phyloP scores from a whole-genome alignment of 2,888 invertebrate genomes.

The Drosophila mettleri region DNA sequence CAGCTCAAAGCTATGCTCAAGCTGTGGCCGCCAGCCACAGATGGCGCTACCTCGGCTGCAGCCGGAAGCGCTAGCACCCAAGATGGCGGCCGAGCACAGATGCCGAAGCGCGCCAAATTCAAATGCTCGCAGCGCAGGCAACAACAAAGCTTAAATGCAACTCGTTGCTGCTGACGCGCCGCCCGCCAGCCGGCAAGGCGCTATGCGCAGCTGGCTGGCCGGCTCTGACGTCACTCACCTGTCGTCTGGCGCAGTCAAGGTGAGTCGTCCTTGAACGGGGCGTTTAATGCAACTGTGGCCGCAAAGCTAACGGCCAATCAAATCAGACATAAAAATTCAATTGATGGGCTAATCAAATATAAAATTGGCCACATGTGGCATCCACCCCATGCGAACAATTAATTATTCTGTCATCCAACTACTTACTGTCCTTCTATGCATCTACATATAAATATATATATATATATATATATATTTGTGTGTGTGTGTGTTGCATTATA shows the following conservation, averaged over 20 bases:
- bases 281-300: neutral
- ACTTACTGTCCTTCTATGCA: neutral
- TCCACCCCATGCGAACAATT: neutral
- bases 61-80: slow-evolving; percentile 18
- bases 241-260: slow-evolving; percentile 15
- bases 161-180: slow-evolving; percentile 4
- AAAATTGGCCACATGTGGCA: slow-evolving; percentile 1
- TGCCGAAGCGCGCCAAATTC: slow-evolving; percentile 33
- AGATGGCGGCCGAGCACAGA: slow-evolving; percentile 32
- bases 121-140: neutral
- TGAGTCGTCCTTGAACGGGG: slow-evolving; percentile 6
- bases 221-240: slow-evolving; percentile 25
- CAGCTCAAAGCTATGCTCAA: slow-evolving; percentile 35
- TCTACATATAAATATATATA: neutral
- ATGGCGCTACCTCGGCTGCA: slow-evolving; percentile 36
- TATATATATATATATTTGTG: too few relatives aligned
- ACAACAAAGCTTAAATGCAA: slow-evolving; percentile 15
- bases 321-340: slow-evolving; percentile 3
- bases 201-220: neutral
- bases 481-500: neutral
- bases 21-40: slow-evolving; percentile 19
- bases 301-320: neutral
- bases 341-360: neutral
- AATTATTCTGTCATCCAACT: neutral
- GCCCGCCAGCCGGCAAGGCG: slow-evolving; percentile 11